Conservation (phyloP, 2,113 vertebrate genomes). For the Saguinus imperator region DNA sequence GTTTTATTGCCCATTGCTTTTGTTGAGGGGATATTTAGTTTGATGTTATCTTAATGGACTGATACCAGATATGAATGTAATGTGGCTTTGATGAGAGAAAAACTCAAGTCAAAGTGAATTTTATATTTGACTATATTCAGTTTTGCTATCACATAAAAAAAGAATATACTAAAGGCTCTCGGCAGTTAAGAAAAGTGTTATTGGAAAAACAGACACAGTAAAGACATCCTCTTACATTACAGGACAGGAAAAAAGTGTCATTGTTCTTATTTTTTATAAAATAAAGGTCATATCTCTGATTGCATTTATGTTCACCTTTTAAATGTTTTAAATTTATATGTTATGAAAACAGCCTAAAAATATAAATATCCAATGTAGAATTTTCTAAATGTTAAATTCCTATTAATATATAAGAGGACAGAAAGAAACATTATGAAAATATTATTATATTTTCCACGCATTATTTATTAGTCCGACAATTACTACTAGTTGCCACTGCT, state of each 20-base stretch:
- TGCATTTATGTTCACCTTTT: background rate
- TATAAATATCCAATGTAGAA: background rate
- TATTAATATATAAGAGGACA: background rate
- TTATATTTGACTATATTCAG: background rate
- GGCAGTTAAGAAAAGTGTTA: background rate
- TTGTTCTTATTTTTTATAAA: background rate
- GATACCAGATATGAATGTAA: background rate
- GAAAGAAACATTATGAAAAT: background rate
- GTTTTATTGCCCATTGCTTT: background rate
- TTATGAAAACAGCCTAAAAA: background rate
- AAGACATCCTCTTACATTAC: background rate
- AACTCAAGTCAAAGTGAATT: background rate
- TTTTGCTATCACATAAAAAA: background rate
- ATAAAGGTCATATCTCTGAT: background rate
- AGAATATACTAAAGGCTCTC: background rate
- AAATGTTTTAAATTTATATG: background rate
- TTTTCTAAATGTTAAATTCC: background rate
- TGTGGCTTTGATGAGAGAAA: background rate
- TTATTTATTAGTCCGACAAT: background rate
- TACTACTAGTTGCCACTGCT: background rate
- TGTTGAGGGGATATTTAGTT: background rate
- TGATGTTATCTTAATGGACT: background rate
- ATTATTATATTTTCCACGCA: background rate
- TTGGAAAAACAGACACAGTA: background rate
- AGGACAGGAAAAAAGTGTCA: background rate